Evolutionary conservation across 2,888 invertebrate species (phyloP).

Genomic region (Celastrina argiolus): DNA sequence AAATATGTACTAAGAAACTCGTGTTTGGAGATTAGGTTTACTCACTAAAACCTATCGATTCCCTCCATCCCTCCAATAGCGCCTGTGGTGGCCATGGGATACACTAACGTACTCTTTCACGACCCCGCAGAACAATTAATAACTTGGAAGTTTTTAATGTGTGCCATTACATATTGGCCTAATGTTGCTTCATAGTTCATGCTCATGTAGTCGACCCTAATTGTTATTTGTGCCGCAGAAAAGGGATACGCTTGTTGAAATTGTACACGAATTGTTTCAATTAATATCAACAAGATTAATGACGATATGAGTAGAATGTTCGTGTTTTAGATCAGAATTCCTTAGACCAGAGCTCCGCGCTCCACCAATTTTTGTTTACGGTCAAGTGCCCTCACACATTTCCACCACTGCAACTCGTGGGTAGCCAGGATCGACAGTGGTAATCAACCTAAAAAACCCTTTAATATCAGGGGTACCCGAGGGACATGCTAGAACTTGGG

Average conservation of each 20-base stretch:
- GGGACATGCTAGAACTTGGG: too few relatives aligned
- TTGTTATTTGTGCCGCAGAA: neutral
- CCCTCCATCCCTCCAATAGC: too few relatives aligned
- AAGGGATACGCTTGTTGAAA: neutral
- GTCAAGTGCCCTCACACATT: neutral
- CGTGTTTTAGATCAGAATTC: neutral
- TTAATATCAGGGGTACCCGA: neutral
- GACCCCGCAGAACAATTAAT: too few relatives aligned
- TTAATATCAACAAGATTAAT: neutral
- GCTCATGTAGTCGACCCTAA: neutral
- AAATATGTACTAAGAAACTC: too few relatives aligned
- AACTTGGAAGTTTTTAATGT: too few relatives aligned
- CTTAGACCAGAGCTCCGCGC: neutral
- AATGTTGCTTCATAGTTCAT: neutral
- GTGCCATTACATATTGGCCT: neutral
- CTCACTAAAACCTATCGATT: too few relatives aligned
- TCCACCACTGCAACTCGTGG: neutral
- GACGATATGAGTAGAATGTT: neutral
- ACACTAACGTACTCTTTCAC: too few relatives aligned
- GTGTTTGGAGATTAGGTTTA: too few relatives aligned
- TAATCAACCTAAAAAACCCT: neutral
- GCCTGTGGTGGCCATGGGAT: too few relatives aligned
- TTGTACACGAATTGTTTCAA: slow-evolving; percentile 3
- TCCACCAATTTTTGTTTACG: too few relatives aligned
- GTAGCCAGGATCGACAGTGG: neutral